Percentiles rank a stretch among this genome's conserved stretches.
Evolutionary conservation across 2,888 invertebrate genomes (phyloP).

Genomic region (Drepanosiphum platanoidis): DNA sequence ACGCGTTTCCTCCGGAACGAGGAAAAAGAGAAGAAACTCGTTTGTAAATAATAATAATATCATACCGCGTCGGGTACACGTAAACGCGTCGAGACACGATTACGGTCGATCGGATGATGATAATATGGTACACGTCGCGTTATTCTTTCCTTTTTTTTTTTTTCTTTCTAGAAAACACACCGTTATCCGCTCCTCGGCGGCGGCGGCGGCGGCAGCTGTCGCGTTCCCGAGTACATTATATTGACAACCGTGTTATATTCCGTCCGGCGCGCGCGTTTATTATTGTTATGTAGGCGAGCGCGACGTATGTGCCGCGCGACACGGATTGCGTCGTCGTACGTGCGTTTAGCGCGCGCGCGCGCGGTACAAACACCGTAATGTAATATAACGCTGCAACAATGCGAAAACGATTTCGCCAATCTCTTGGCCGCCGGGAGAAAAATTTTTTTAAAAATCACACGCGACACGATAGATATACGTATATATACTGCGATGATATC

Average conservation of each 20-base stretch:
- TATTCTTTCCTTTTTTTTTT: too few relatives aligned
- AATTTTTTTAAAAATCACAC: too few relatives aligned
- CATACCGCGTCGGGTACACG: background rate
- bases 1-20: too few relatives aligned
- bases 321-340: background rate
- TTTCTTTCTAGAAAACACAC: too few relatives aligned
- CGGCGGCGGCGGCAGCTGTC: conserved; percentile 37
- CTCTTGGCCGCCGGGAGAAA: too few relatives aligned
- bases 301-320: background rate
- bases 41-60: background rate
- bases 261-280: background rate
- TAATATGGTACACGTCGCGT: too few relatives aligned
- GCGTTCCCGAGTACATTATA: background rate
- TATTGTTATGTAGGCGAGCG: background rate
- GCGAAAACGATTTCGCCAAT: too few relatives aligned
- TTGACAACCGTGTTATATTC: conserved; percentile 45
- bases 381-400: too few relatives aligned
- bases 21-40: background rate
- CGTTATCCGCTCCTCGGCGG: too few relatives aligned
- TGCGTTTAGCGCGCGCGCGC: background rate
- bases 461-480: too few relatives aligned
- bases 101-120: background rate
- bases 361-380: too few relatives aligned
- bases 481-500: too few relatives aligned
- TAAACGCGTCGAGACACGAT: conserved; percentile 38